These are phyloP conservation scores for Drosophila infuscata DNA, from an alignment of 2,888 invertebrate genomes.

Conservation along the genomic window DNA sequence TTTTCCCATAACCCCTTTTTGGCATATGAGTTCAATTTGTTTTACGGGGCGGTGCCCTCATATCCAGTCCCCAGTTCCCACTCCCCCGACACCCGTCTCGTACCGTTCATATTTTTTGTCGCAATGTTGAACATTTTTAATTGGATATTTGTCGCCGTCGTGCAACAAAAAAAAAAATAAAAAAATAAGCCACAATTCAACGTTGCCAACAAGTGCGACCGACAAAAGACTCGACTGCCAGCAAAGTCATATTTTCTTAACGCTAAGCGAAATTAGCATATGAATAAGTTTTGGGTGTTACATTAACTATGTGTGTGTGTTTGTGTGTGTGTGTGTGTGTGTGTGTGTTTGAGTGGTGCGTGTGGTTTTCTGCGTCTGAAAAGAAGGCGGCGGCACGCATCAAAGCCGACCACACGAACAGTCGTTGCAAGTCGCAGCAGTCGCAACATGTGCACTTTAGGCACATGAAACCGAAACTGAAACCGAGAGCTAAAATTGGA, in stretches of 20 bases:
- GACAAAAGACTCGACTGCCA: conserved; percentile 3
- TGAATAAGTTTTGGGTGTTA: conserved; percentile 66
- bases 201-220: conserved; percentile 55
- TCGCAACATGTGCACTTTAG: conserved; percentile 71
- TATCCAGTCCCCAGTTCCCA: background rate
- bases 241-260: conserved; percentile 58
- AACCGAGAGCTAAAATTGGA: conserved; percentile 74
- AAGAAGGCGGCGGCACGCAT: conserved; percentile 62
- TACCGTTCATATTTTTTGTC: conserved; percentile 56
- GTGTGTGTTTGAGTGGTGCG: conserved; percentile 40
- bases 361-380: conserved; percentile 57
- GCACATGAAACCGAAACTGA: conserved; percentile 65
- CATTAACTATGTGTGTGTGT: conserved; percentile 19
- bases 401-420: conserved; percentile 71
- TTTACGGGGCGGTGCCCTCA: conserved; percentile 6
- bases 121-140: conserved; percentile 69
- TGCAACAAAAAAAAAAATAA: conserved; percentile 13
- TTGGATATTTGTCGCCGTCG: conserved; percentile 68
- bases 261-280: conserved; percentile 73
- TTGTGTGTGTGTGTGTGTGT: conserved; percentile 22
- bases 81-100: background rate
- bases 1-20: conserved; percentile 25
- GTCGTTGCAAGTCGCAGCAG: conserved; percentile 25
- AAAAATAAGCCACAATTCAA: conserved; percentile 41
- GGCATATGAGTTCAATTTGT: conserved; percentile 22